Percentiles rank a stretch among this genome's conserved stretches.
Evolutionary conservation across 2,113 vertebrate genomes (phyloP).

Genomic region (Mesocricetus auratus): DNA sequence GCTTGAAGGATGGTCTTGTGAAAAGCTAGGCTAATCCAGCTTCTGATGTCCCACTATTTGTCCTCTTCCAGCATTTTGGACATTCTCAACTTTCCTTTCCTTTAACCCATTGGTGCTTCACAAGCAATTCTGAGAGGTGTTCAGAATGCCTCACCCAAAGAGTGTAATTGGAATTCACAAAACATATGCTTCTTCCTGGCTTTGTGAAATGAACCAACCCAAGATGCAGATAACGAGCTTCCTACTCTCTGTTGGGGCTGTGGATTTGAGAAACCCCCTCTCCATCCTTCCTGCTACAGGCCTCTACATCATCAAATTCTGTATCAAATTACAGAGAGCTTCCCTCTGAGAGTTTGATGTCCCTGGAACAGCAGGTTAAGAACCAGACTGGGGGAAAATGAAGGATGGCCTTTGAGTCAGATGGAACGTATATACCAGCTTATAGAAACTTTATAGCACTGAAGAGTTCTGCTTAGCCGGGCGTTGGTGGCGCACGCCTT

Average conservation of each 20-base stretch:
- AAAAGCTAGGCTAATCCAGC: constrained; percentile 73
- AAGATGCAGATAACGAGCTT: constrained; percentile 60
- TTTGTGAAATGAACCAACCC: constrained; percentile 39
- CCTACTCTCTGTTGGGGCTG: background rate
- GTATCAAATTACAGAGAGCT: constrained; percentile 68
- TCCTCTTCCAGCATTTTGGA: constrained; percentile 47
- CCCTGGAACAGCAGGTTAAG: constrained; percentile 65
- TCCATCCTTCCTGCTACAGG: background rate
- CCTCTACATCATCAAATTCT: constrained; percentile 63
- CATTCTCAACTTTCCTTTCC: background rate
- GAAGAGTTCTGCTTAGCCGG: constrained; percentile 67
- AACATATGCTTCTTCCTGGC: background rate
- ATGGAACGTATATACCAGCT: constrained; percentile 48
- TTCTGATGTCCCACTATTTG: constrained; percentile 30
- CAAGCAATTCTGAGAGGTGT: background rate
- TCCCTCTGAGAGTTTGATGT: constrained; percentile 67
- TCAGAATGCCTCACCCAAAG: constrained; percentile 28
- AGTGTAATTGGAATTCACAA: background rate
- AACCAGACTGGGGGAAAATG: constrained; percentile 51
- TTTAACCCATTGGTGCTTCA: background rate
- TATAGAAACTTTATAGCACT: constrained; percentile 66
- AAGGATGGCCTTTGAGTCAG: constrained; percentile 55
- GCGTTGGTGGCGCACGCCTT: no score
- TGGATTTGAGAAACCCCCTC: constrained; percentile 28
- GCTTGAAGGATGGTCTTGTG: constrained; percentile 77